Evolutionary conservation across 2,888 invertebrate genomes (phyloP), one percentile per base, ranked within the genome.

Genomic region (Terebella lapidaria): DNA sequence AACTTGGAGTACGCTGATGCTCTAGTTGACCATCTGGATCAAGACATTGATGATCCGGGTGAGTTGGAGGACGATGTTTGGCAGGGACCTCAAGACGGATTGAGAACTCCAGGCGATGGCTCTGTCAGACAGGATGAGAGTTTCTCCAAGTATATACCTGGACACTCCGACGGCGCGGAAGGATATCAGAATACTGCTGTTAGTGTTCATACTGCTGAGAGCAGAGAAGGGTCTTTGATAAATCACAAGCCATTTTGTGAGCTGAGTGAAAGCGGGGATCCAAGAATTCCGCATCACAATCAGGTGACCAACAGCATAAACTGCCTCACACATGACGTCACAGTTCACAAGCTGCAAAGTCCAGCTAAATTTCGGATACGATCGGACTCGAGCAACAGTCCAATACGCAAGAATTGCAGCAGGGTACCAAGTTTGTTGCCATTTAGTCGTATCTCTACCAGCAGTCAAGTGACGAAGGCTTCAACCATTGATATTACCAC

Each of bases 1-100:
- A 5, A 47, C 22, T 49, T 47, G 20, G 59, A 61, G 22, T 63
- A 64, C 54, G 59, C 29, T n/a, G 52, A 20, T 18, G 27, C 49
- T 24, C 22, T 24, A 1, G 18, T 46, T 35, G 26, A n/a, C 10
- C 51, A 26, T 25, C 25, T 25, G 29, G 52, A 56, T 27, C 26
- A 49, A 51, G 42, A 26, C 27, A 1, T 20, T 47, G 2, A 53
- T 42, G 46, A 28, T 3, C 28, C 26, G 25, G 46, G 4, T 18
- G 42, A 25, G n/a, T 10, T n/a, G n/a, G 58, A 61, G 10, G 47
- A 54, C 27, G 54, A 57, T 30, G 35, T 54, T 25, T 57, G 57
- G 57, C 52, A 57, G 52, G 25, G 51, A 15, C 10, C 5, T 25
- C 28, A 28, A 15, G 57, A 57, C 28, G 52, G 55, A 4, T n/a